phyloP scores from a whole-genome alignment of 2,113 vertebrate genomes.

The Himantopus leucocephalus region DNA sequence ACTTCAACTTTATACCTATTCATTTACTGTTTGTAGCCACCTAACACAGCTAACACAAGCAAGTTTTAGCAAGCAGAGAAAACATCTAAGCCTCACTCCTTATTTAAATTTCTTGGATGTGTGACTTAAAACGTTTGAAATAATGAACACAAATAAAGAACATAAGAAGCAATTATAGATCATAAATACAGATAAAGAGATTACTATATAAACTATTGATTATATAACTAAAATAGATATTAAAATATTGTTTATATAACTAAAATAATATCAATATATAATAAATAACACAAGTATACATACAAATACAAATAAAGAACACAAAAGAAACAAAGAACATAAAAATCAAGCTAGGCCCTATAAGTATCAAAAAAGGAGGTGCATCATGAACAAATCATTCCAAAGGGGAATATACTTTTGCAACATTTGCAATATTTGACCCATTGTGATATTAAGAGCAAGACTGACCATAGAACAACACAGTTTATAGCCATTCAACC shows the following conservation, averaged over 20 bases:
- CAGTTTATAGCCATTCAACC: neutral
- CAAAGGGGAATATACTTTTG: neutral
- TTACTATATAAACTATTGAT: neutral
- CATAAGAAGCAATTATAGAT: neutral
- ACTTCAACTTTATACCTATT: neutral
- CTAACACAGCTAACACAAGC: neutral
- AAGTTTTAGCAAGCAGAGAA: neutral
- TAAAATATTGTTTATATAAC: neutral
- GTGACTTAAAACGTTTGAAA: neutral
- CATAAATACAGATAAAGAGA: neutral
- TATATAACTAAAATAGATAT: neutral
- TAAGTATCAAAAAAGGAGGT: neutral
- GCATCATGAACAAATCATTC: neutral
- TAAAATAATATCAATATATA: neutral
- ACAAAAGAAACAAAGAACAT: neutral
- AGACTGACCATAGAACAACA: neutral
- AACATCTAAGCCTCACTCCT: neutral
- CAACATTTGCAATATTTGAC: neutral
- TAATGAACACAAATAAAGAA: neutral
- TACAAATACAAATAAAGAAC: neutral
- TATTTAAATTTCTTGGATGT: neutral
- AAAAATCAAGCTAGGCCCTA: neutral
- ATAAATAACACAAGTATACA: neutral
- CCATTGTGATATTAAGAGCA: accelerated
- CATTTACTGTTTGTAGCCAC: neutral